Evolutionary conservation across 2,113 vertebrate genomes (phyloP).

Genomic region (Phoxinus phoxinus): DNA sequence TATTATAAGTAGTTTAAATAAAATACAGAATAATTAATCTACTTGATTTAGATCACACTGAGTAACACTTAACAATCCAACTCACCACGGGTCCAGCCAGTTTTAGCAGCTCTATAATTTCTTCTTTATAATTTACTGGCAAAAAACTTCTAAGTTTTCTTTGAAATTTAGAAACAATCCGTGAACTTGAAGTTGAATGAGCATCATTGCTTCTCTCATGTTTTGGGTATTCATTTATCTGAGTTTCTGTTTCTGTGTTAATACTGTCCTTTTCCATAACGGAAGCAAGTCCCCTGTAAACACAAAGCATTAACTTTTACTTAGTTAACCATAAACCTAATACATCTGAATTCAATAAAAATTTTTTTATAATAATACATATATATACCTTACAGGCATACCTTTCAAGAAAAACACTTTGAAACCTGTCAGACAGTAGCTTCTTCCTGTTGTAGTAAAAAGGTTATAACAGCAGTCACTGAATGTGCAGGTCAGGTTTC

Average conservation of each 20-base stretch:
- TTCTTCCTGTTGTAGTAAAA: neutral
- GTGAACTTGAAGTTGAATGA: constrained; percentile 12
- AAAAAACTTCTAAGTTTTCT: constrained; percentile 53
- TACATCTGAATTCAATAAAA: neutral
- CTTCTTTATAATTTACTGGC: constrained; percentile 67
- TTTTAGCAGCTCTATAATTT: constrained; percentile 65
- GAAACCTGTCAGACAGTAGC: neutral
- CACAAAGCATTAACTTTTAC: neutral
- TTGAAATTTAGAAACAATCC: constrained; percentile 52
- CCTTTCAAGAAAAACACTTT: neutral
- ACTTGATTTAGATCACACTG: neutral
- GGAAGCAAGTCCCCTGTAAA: neutral
- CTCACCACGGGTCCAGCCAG: constrained; percentile 72
- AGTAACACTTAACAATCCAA: constrained; percentile 26
- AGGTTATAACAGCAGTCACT: neutral
- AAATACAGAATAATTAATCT: neutral
- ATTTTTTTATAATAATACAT: no score
- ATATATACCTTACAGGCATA: no score
- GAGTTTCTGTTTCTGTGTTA: neutral
- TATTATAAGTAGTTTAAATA: no score
- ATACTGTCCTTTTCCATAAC: constrained; percentile 12
- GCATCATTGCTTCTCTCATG: constrained; percentile 1
- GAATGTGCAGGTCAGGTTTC: constrained; percentile 17
- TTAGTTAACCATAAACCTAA: neutral
- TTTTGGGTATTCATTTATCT: constrained; percentile 40